These are phyloP conservation scores for Characodon lateralis DNA, from an alignment of 2,797 vertebrate genomes.

Conservation along the genomic window DNA sequence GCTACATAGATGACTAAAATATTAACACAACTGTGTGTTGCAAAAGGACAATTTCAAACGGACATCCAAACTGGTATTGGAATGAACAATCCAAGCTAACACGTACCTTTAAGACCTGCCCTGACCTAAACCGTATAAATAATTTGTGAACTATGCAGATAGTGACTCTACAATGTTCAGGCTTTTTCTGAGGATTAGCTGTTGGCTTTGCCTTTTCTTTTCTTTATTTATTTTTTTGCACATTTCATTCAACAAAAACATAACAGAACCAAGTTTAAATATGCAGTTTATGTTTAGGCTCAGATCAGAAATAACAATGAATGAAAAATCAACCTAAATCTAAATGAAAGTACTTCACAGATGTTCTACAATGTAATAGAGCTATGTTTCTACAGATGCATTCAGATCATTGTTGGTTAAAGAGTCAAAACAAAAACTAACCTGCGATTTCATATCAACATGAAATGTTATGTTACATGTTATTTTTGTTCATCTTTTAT, in stretches of 20 bases:
- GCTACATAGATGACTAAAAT: not conserved
- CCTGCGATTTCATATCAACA: not conserved
- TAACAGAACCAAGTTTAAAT: not conserved
- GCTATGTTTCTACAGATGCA: not conserved
- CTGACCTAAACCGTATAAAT: too few relatives aligned
- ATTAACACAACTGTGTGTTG: too few relatives aligned
- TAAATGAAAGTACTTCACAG: not conserved
- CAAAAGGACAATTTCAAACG: too few relatives aligned
- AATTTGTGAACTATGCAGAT: too few relatives aligned
- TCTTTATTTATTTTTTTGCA: too few relatives aligned
- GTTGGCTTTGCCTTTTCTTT: too few relatives aligned
- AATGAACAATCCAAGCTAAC: too few relatives aligned
- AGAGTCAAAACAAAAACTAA: not conserved
- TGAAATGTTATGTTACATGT: not conserved
- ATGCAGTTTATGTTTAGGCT: not conserved
- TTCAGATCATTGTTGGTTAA: not conserved
- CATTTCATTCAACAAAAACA: not conserved
- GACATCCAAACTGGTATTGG: too few relatives aligned
- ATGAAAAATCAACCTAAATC: not conserved
- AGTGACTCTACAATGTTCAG: too few relatives aligned
- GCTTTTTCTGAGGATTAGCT: too few relatives aligned
- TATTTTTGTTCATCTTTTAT: constrained; percentile 19
- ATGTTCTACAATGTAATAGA: not conserved
- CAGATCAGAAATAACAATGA: not conserved
- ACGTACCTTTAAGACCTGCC: too few relatives aligned